Percentiles rank a stretch among this genome's conserved stretches.
These are phyloP conservation scores for Acleris literana DNA, from an alignment of 2,888 invertebrate genomes.

Conservation along the genomic window DNA sequence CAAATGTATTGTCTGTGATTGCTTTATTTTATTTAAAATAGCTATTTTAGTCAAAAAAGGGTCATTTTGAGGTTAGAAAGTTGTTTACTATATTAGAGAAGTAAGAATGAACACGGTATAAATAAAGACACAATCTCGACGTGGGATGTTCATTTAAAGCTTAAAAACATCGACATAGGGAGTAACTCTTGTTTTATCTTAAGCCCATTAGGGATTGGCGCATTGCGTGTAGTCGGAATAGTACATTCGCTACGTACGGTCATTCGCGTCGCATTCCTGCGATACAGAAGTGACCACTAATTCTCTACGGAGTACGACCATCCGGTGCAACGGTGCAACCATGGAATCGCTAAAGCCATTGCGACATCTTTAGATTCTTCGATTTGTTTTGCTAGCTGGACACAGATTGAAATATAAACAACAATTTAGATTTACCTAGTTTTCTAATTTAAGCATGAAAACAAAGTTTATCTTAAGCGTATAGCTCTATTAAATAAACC, in stretches of 20 bases:
- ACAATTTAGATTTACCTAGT: background rate
- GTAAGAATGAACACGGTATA: background rate
- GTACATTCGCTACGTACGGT: slow-evolving; percentile 16
- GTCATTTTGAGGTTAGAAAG: too few relatives aligned
- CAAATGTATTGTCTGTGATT: too few relatives aligned
- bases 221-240: background rate
- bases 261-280: slow-evolving; percentile 19
- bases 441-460: too few relatives aligned
- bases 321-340: background rate
- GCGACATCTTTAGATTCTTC: background rate
- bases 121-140: too few relatives aligned
- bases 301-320: background rate
- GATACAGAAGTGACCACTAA: background rate
- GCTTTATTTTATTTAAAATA: too few relatives aligned
- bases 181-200: background rate
- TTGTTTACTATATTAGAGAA: too few relatives aligned
- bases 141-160: too few relatives aligned
- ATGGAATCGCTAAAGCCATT: background rate
- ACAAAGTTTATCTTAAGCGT: too few relatives aligned
- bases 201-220: slow-evolving; percentile 1
- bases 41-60: too few relatives aligned
- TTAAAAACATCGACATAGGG: background rate
- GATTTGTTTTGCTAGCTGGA: background rate
- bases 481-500: too few relatives aligned
- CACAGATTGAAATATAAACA: background rate